These are phyloP conservation scores for Macrotrachela quadricornifera DNA, from an alignment of 1,140 invertebrate genomes.

Conservation along the genomic window DNA sequence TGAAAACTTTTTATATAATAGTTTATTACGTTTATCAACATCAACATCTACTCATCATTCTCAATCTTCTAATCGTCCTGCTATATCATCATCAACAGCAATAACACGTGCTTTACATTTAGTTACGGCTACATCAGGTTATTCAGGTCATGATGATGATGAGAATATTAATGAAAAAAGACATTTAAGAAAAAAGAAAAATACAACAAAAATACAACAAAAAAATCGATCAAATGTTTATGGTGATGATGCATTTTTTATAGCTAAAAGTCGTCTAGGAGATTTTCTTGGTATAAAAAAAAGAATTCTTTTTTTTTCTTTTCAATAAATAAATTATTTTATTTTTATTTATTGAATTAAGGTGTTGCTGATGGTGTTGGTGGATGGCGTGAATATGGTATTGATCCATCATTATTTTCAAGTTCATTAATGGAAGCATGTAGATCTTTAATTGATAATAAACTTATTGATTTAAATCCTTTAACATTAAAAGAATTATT, in stretches of 20 bases:
- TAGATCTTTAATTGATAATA: conserved; percentile 53
- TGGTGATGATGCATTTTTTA: conserved; percentile 88
- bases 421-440: conserved; percentile 74
- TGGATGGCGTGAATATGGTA: conserved; percentile 86
- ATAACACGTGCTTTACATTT: conserved; percentile 18
- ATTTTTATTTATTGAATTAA: too few relatives aligned
- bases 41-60: too few relatives aligned
- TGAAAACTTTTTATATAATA: conserved; percentile 20
- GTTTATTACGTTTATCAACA: conserved; percentile 7
- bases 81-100: too few relatives aligned
- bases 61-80: too few relatives aligned
- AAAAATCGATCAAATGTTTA: conserved; percentile 48
- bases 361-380: conserved; percentile 93
- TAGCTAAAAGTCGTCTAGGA: conserved; percentile 54
- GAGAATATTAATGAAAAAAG: too few relatives aligned
- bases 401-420: conserved; percentile 86
- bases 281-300: conserved; percentile 63
- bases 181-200: conserved; percentile 14
- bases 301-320: neutral
- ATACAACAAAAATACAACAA: conserved; percentile 44
- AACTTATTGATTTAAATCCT: conserved; percentile 30
- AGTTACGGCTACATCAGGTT: conserved; percentile 22
- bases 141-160: conserved; percentile 11
- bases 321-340: too few relatives aligned
- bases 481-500: conserved; percentile 16